Conservation (phyloP, 2,888 invertebrate genomes). For the Brachyptera putata region DNA sequence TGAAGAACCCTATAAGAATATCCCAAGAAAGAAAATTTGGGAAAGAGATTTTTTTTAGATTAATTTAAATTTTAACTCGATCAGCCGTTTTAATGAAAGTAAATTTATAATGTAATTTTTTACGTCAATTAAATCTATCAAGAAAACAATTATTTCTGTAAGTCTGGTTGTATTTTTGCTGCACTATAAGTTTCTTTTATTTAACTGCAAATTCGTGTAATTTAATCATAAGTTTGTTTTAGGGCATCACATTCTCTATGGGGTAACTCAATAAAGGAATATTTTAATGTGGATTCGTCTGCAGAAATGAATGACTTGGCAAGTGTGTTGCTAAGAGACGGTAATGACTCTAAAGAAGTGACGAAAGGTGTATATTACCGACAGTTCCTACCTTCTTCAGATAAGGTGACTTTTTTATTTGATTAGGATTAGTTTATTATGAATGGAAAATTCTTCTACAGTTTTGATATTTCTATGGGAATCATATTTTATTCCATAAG, state of each 20-base stretch:
- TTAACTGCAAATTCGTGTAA: too few relatives aligned
- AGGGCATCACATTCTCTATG: conserved; percentile 73
- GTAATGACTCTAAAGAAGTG: conserved; percentile 57
- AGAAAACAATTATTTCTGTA: neutral
- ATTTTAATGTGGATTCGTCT: conserved; percentile 81
- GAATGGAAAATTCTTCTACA: too few relatives aligned
- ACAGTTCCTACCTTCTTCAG: conserved; percentile 71
- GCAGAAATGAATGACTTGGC: conserved; percentile 78
- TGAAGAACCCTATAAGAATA: too few relatives aligned
- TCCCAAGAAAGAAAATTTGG: too few relatives aligned
- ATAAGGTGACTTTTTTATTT: conserved; percentile 45
- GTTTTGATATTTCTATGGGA: too few relatives aligned
- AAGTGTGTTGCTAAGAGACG: conserved; percentile 62
- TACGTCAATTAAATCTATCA: too few relatives aligned
- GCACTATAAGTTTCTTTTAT: conserved; percentile 19
- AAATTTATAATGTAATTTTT: too few relatives aligned
- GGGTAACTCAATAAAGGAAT: conserved; percentile 69
- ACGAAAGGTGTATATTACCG: conserved; percentile 65
- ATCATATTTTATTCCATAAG: conserved; percentile 40
- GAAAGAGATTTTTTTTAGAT: too few relatives aligned
- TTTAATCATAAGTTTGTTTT: too few relatives aligned
- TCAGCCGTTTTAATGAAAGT: too few relatives aligned
- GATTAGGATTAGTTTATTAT: too few relatives aligned
- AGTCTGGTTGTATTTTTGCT: neutral
- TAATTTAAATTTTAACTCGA: too few relatives aligned